phyloP scores from a whole-genome alignment of 2,888 invertebrate species.

The Melolontha melolontha region DNA sequence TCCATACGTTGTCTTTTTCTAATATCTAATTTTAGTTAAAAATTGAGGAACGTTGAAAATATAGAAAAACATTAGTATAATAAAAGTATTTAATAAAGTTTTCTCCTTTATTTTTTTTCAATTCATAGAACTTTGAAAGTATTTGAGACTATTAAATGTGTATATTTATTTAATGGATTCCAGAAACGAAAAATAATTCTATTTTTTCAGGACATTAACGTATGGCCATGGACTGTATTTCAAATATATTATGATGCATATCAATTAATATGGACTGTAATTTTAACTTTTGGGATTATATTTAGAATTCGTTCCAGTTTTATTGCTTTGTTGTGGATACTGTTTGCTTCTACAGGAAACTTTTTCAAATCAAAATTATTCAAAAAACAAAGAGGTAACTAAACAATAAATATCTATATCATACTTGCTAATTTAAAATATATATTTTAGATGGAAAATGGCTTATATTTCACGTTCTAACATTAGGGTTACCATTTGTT shows the following conservation, averaged over 20 bases:
- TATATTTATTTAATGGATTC: too few relatives aligned
- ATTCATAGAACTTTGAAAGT: too few relatives aligned
- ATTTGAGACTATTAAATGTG: too few relatives aligned
- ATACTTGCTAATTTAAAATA: not conserved
- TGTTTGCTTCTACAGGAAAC: slow-evolving; percentile 71
- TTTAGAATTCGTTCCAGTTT: slow-evolving; percentile 76
- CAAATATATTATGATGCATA: slow-evolving; percentile 72
- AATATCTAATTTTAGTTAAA: too few relatives aligned
- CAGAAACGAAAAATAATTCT: too few relatives aligned
- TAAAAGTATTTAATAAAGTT: too few relatives aligned
- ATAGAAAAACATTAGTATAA: too few relatives aligned
- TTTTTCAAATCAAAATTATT: slow-evolving; percentile 68
- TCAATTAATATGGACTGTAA: slow-evolving; percentile 69
- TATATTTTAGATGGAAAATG: slow-evolving; percentile 68
- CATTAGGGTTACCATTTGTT: slow-evolving; percentile 72
- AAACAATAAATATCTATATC: not conserved
- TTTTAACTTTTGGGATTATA: slow-evolving; percentile 69
- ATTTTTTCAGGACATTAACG: slow-evolving; percentile 60
- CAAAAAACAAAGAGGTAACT: slow-evolving; percentile 53
- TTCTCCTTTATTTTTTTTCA: too few relatives aligned
- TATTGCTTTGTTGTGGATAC: slow-evolving; percentile 74
- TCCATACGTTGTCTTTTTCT: too few relatives aligned
- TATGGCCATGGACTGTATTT: slow-evolving; percentile 69
- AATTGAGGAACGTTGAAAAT: too few relatives aligned
- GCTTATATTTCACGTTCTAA: slow-evolving; percentile 69